Base-by-base conservation (phyloP, 2,888 invertebrate species). In the Parnassius apollo region DNA sequence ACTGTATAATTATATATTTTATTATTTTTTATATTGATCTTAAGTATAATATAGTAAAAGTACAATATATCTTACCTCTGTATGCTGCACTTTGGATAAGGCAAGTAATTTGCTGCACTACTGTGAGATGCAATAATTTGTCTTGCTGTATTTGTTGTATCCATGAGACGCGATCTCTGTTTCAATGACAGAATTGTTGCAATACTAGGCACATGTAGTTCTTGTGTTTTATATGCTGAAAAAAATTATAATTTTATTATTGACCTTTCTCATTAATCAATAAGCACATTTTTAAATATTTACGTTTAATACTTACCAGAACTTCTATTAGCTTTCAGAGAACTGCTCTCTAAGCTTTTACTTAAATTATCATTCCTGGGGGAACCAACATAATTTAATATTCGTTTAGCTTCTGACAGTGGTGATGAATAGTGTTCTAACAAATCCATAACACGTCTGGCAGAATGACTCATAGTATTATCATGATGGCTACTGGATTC, bases 371-470 rank as follows among this genome's bases (percentile, higher is more conserved):
- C 69, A 59, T 66, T 72, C 35, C 68, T 75, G 8, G 75, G 62
- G n/a, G 65, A 67, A 18, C 67, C 65, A 2, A 68, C 69, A 62
- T 75, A 81, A 18, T 72, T 74, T 2, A 96, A 96, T 80, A 97
- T 96, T 76, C 95, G 95, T 75, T 94, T 95, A 1, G 95, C 96
- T 81, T 97, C 97, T 53, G 91, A 91, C 58, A 97, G 85, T 0
- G 97, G 96, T 2, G 97, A 96, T 0, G 96, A 95, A 85, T 96
- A 96, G 72, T 95, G 94, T 78, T 97, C 96, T 61, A 98, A 87
- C 7, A 96, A 93, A 73, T 96, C 95, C 73, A 98, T 86, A 68
- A 98, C 95, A 67, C 95, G 93, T 72, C 95, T 94, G 0, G 97
- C 95, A 4, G 97, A 95, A 68, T 94, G 93, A 76, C 96, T 96